Evolutionary conservation across 2,888 invertebrate genomes (phyloP).

Genomic region (Harpagoxenus sublaevis): DNA sequence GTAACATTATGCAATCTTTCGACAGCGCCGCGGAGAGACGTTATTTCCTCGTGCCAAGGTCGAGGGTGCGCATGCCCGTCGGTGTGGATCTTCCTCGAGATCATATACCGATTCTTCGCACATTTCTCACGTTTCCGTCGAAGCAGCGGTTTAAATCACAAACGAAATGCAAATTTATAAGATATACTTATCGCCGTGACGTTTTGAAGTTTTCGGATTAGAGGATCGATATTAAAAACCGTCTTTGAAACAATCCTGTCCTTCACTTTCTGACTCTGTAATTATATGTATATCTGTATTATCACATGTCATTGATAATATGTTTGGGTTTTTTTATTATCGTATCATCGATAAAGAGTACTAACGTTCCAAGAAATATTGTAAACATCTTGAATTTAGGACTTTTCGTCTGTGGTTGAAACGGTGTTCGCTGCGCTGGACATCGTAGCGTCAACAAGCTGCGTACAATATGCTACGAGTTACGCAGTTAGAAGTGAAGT

Average conservation of each 20-base stretch:
- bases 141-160: neutral
- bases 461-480: constrained; percentile 11
- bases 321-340: constrained; percentile 13
- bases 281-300: neutral
- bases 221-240: neutral
- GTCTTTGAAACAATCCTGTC: neutral
- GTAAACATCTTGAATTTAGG: neutral
- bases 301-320: neutral
- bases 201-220: neutral
- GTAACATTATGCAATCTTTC: constrained; percentile 77
- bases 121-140: constrained; percentile 20
- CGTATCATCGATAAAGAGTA: constrained; percentile 9
- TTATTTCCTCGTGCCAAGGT: constrained; percentile 65
- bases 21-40: constrained; percentile 56
- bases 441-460: neutral
- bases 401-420: neutral
- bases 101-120: constrained; percentile 48
- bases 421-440: neutral
- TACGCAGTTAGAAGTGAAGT: constrained; percentile 14
- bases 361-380: neutral
- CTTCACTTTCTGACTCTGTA: neutral
- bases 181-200: neutral
- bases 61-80: constrained; percentile 58
- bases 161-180: neutral
- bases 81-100: constrained; percentile 41